Conservation (phyloP, 2,113 vertebrate species). For the Melospiza georgiana region DNA sequence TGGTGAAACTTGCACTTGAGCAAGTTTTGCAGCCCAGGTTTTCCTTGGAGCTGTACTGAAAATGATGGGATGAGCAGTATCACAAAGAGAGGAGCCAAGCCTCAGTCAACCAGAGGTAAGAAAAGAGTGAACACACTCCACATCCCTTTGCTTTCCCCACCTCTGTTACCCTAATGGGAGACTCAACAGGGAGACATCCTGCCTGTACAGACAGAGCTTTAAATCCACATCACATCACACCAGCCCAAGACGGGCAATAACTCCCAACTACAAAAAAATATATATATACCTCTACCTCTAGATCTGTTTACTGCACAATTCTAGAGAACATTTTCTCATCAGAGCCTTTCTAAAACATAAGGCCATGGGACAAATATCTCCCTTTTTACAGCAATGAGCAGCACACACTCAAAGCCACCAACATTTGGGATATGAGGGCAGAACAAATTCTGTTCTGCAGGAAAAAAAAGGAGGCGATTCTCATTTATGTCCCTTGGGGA, state of each 20-base stretch:
- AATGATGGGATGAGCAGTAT: neutral
- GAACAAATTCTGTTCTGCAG: neutral
- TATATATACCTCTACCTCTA: neutral
- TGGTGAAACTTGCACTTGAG: neutral
- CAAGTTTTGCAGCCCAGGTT: neutral
- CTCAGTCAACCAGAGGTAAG: neutral
- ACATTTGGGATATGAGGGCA: neutral
- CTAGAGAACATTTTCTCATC: neutral
- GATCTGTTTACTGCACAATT: neutral
- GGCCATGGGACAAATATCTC: rapidly evolving
- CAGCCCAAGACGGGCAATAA: too few relatives aligned
- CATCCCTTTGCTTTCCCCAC: neutral
- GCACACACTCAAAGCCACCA: neutral
- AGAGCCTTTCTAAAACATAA: neutral
- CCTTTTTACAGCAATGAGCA: neutral
- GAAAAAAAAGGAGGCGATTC: neutral
- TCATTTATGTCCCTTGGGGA: neutral
- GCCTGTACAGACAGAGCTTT: neutral
- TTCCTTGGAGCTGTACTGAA: neutral
- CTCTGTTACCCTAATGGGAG: neutral
- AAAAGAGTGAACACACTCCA: rapidly evolving
- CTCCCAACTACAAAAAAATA: too few relatives aligned
- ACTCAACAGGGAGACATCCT: neutral
- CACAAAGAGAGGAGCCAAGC: neutral
- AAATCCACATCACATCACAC: neutral